Evolutionary conservation across 2,113 vertebrate species (phyloP), one percentile per base, ranked within the genome.

Genomic region (Cnemophilus loriae): DNA sequence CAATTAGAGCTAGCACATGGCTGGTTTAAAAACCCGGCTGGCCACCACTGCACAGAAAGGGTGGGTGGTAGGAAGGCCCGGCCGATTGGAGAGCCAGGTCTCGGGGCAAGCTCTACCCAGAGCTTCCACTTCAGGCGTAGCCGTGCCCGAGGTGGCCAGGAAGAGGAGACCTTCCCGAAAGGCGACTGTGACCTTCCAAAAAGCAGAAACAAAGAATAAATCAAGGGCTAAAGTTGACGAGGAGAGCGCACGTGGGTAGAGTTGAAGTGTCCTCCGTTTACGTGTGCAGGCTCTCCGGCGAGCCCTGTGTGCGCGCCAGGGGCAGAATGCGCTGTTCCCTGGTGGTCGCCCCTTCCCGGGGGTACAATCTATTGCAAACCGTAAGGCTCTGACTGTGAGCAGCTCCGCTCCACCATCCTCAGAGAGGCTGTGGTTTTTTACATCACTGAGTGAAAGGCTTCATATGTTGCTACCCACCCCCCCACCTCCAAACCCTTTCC

Each of bases 391-490:
- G 73, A 14, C 32, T 14, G 59, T 3, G 49, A 94, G 41, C 79
- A 60, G 92, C 93, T 87, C 95, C 63, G 24, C 86, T 83, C 59
- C 84, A 4, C 81, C 20, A 4, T 70, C 80, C 93, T 88, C 91
- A 7, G 67, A 37, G 59, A 53, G 70, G 88, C 75, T 81, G 85
- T 46, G 73, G 0, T 87, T 89, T 69, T 96, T 95, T 68, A 85
- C 73, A 77, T 79, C 60, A 81, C 87, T 97, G 88, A 93, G 75
- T 93, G 97, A 98, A 96, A 97, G 87, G 97, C 96, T 97, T 96
- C 97, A 60, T 67, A 64, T 97, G 95, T 55, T 86, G 80, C 75
- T 61, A 32, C 10, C 49, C 78, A 77, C 75, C 53, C 70, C 56
- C 35, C 82, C 28, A 27, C 12, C 23, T 15, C 33, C 39, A 39